phyloP scores from a whole-genome alignment of 2,888 invertebrate genomes.

The Netelia melanura region DNA sequence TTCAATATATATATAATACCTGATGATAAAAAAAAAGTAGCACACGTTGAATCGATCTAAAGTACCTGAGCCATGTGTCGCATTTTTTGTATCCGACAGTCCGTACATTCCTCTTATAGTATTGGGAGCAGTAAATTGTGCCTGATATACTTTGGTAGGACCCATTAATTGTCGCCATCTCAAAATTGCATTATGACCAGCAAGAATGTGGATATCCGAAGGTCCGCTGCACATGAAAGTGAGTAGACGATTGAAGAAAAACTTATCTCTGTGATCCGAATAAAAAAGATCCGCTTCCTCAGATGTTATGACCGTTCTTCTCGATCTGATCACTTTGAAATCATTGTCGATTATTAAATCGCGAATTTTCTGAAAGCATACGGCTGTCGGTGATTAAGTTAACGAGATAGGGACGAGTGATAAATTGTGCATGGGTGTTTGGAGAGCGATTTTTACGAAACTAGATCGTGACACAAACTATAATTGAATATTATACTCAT shows the following conservation, averaged over 20 bases:
- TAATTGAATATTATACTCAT: neutral
- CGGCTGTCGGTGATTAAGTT: neutral
- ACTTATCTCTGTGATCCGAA: slow-evolving; percentile 92
- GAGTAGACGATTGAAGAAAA: slow-evolving; percentile 93
- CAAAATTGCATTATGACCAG: slow-evolving; percentile 90
- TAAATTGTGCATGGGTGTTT: slow-evolving; percentile 10
- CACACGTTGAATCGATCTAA: neutral
- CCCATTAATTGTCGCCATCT: slow-evolving; percentile 95
- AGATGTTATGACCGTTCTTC: slow-evolving; percentile 87
- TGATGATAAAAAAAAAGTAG: slow-evolving; percentile 11
- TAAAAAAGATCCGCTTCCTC: slow-evolving; percentile 92
- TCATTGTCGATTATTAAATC: slow-evolving; percentile 88
- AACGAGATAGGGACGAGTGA: neutral
- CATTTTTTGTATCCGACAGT: slow-evolving; percentile 97
- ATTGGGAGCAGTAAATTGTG: slow-evolving; percentile 91
- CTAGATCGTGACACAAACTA: slow-evolving; percentile 22
- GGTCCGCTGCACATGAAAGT: slow-evolving; percentile 95
- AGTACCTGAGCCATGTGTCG: slow-evolving; percentile 96
- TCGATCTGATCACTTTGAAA: slow-evolving; percentile 91
- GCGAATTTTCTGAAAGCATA: slow-evolving; percentile 87
- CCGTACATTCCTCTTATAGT: slow-evolving; percentile 94
- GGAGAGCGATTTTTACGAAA: slow-evolving; percentile 12
- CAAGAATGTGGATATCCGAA: slow-evolving; percentile 92
- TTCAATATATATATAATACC: slow-evolving; percentile 43
- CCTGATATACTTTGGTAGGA: slow-evolving; percentile 94